Evolutionary conservation across 1,140 invertebrate species (phyloP).

Genomic region (Diachasma alloeum): DNA sequence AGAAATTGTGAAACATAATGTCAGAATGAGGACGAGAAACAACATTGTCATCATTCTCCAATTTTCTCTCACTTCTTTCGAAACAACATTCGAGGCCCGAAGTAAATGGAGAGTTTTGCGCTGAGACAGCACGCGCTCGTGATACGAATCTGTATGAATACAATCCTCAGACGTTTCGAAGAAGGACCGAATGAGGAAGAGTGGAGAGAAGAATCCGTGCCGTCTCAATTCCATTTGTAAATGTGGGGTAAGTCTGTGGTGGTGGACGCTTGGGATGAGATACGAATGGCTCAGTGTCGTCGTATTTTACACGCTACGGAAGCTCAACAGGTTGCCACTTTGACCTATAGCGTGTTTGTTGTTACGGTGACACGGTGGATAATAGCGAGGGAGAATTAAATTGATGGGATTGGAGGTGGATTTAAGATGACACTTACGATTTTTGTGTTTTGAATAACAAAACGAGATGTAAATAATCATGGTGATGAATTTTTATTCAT

Average conservation of each 20-base stretch:
- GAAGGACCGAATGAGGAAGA: constrained; percentile 8
- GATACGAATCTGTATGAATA: constrained; percentile 5
- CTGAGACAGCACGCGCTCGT: background rate
- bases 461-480: too few relatives aligned
- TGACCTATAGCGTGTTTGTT: background rate
- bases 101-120: background rate
- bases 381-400: too few relatives aligned
- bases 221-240: background rate
- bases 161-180: background rate
- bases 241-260: background rate
- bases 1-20: too few relatives aligned
- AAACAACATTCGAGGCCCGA: background rate
- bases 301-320: constrained; percentile 7
- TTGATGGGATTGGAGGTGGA: too few relatives aligned
- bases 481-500: too few relatives aligned
- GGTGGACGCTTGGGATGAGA: background rate
- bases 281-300: background rate
- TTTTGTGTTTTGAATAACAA: too few relatives aligned
- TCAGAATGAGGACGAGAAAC: background rate
- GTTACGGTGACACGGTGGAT: background rate
- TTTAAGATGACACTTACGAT: too few relatives aligned
- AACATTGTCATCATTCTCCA: background rate
- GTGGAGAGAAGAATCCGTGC: background rate
- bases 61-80: background rate
- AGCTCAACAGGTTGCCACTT: constrained; percentile 8